Evolutionary conservation across 2,113 vertebrate species (phyloP).

Genomic region (Scopus umbretta): DNA sequence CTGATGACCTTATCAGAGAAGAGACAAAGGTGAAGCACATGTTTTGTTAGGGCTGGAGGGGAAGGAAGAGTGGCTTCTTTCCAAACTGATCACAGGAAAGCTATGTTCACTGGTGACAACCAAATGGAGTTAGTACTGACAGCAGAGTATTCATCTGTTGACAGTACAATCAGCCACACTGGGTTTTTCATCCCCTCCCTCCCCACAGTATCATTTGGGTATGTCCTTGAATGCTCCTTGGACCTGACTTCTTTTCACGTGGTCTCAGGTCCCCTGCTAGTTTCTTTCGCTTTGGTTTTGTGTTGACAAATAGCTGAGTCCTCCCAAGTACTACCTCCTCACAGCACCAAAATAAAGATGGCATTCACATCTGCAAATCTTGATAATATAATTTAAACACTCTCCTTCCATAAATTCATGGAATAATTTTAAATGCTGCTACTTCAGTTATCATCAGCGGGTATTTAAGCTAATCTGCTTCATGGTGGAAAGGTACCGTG

Average conservation of each 20-base stretch:
- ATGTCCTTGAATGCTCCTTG: background rate
- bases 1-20: background rate
- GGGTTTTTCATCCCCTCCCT: background rate
- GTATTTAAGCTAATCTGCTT: background rate
- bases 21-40: background rate
- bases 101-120: background rate
- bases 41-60: background rate
- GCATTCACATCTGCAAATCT: background rate
- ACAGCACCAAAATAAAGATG: background rate
- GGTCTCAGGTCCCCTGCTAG: background rate
- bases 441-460: background rate
- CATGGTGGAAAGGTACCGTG: background rate
- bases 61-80: background rate
- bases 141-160: background rate
- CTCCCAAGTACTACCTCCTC: background rate
- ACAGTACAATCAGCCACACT: background rate
- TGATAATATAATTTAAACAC: background rate
- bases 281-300: background rate
- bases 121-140: background rate
- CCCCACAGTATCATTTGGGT: background rate
- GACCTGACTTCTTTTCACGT: background rate
- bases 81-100: background rate
- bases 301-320: background rate
- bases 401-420: background rate
- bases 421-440: background rate